Evolutionary conservation across 2,888 invertebrate genomes (phyloP), one percentile per base, ranked within the genome.

Genomic region (Polietes domitor): DNA sequence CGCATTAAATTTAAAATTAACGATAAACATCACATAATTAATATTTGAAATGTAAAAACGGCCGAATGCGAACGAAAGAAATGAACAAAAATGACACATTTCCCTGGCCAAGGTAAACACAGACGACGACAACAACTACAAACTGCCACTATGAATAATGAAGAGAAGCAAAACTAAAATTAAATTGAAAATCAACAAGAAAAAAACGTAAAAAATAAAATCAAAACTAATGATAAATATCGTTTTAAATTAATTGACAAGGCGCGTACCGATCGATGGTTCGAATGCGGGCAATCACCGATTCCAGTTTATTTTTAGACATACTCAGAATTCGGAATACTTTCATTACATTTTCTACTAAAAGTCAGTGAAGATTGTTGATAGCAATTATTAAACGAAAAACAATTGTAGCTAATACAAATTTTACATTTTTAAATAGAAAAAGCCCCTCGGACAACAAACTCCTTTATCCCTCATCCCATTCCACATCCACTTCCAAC

Each of bases 1-100:
- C 50, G 58, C 58, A 73, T 79, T 76, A 72, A 82, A 80, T 80
- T 71, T 77, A 58, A 77, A 80, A 77, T 75, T 65, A 85, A 82
- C 71, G 28, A 80, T 71, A 77, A 82, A 80, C 80, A 71, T 71
- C 79, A 74, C 50, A 74, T 79, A 79, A 83, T 81, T 83, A 85
- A 79, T 81, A 81, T 77, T 72, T 75, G 71, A 70, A 55, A 77
- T 50, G 61, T 19, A 65, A 70, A 77, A 68, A 12, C 10, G n/a
- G 21, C 71, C 74, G 75, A 65, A 74, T 5, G 12, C 12, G 10
- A 37, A 75, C 21, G 75, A 76, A 10, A 73, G 65, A 19, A 70
- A 68, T 32, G 43, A 79, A 75, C 19, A 55, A 77, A 68, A 74
- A 61, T 53, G 63, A 63, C 58, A 77, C 32, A 55, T 37, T 61